Base-by-base conservation (phyloP, 2,113 vertebrate species). In the Brachyhypopomus occidentalis region DNA sequence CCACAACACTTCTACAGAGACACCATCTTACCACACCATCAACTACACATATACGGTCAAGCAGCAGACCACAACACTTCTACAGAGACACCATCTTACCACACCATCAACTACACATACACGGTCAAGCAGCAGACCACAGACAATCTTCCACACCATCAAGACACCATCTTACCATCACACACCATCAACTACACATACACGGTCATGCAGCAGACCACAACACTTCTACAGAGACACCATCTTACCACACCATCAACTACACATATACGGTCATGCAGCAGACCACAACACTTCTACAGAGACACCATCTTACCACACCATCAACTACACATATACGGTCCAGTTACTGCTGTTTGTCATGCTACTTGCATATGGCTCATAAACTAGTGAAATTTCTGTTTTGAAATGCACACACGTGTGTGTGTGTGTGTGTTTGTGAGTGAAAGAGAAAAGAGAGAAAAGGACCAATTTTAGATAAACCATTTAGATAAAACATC, bases 381-480 rank as follows among this genome's bases (percentile, higher is more conserved):
- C n/a, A 87, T 76, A 77, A 87, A 86, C 80, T 87, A 77, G 72
- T 60, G 23, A 48, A 27, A 71, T 64, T 59, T 20, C 41, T 48
- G 8, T 63, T 76, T 45, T 75, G n/a, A 36, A 67, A 27, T 45
- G 14, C 5, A 41, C 23, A 9, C 30, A 45, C 2, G 34, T 45
- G 73, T 48, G 38, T 73, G 77, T 55, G 59, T 45, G 11, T 36
- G 78, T 34, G 34, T 34, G 22, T 41, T 73, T 41, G 63, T 76
- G 62, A 82, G 69, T 88, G 80, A 36, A 80, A 69, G 79, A 78
- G 84, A 74, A 79, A 75, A 7, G 60, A 75, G 86, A 86, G 85
- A 89, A 84, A 84, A 11, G 41, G 41, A 45, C 5, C 41, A 45
- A 45, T 45, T 45, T 45, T 45, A 45, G 41, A 45, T 45, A 45